Percentiles rank a stretch among this genome's conserved stretches.
Conservation (phyloP, 2,888 invertebrate genomes). For the Diabrotica balteata region DNA sequence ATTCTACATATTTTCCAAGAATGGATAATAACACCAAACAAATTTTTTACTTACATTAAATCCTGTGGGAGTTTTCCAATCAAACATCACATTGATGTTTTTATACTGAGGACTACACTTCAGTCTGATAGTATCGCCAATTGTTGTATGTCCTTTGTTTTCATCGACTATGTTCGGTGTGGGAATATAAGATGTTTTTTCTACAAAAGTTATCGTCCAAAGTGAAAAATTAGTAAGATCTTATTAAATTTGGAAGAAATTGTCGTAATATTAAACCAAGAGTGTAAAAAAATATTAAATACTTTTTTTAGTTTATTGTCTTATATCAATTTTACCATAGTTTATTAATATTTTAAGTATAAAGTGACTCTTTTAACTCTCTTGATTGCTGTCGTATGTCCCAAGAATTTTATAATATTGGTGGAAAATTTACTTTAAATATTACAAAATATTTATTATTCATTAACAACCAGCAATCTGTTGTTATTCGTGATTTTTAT, state of each 20-base stretch:
- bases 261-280: no score
- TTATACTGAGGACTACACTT: slow-evolving; percentile 3
- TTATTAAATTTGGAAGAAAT: background rate
- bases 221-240: background rate
- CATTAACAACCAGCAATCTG: no score
- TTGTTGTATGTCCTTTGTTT: background rate
- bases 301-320: background rate
- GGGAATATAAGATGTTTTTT: background rate
- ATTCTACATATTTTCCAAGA: no score
- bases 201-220: background rate
- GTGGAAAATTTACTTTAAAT: no score
- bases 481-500: no score
- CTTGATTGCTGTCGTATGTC: no score
- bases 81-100: background rate
- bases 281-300: background rate
- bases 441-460: no score
- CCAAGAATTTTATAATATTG: no score
- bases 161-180: slow-evolving; percentile 1
- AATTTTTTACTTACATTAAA: background rate
- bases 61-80: slow-evolving; percentile 1
- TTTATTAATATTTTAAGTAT: no score
- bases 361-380: no score
- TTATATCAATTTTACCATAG: background rate
- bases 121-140: background rate
- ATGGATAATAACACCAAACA: no score